Percentiles rank a stretch among this genome's conserved stretches.
These are phyloP conservation scores for Daboia siamensis DNA, from an alignment of 2,113 vertebrate genomes.

Conservation along the genomic window DNA sequence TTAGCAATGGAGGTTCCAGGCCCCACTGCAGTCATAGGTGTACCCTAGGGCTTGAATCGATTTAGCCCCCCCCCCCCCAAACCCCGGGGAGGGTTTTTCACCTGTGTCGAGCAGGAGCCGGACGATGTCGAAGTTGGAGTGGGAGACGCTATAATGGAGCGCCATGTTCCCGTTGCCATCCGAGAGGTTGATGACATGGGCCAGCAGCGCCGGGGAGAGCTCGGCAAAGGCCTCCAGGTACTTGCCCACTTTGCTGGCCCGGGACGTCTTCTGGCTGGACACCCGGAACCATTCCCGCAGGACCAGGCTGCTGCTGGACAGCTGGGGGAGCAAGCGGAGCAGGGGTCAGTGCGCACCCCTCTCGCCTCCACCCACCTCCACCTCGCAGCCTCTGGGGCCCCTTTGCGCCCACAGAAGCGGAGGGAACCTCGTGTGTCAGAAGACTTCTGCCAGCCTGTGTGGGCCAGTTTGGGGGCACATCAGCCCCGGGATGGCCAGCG, in stretches of 20 bases:
- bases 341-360: accelerated
- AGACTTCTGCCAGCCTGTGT: background rate
- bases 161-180: conserved; percentile 93
- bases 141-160: conserved; percentile 95
- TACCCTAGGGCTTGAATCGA: no score
- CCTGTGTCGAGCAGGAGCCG: conserved; percentile 86
- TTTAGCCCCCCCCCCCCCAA: no score
- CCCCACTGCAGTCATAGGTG: no score
- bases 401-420: background rate
- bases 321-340: conserved; percentile 53
- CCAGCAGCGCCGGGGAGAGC: conserved; percentile 76
- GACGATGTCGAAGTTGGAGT: conserved; percentile 90
- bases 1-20: no score
- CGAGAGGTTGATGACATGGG: conserved; percentile 86
- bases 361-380: background rate
- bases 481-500: background rate
- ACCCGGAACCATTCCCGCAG: conserved; percentile 92
- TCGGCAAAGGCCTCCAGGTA: conserved; percentile 81
- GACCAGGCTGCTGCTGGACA: conserved; percentile 78
- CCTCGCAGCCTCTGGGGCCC: background rate
- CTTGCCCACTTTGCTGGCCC: conserved; percentile 70
- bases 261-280: conserved; percentile 86
- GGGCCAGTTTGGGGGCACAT: background rate
- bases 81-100: conserved; percentile 31
- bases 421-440: background rate